These are phyloP conservation scores for Hylomyscus alleni DNA, from an alignment of 2,797 vertebrate genomes.

Conservation along the genomic window DNA sequence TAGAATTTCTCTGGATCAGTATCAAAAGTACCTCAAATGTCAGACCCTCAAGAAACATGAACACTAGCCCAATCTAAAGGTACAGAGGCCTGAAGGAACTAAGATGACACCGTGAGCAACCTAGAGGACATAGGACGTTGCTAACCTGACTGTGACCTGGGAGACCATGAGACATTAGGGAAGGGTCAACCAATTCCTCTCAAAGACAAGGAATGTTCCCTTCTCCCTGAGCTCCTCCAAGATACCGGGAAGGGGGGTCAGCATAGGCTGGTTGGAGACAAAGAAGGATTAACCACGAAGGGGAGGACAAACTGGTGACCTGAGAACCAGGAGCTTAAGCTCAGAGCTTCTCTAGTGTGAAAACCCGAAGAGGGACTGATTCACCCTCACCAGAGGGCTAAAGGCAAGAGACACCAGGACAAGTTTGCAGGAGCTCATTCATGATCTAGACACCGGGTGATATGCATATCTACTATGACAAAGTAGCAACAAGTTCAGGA, in stretches of 20 bases:
- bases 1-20: background rate
- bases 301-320: background rate
- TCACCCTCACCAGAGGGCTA: background rate
- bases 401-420: background rate
- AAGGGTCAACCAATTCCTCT: background rate
- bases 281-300: background rate
- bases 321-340: background rate
- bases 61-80: background rate
- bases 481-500: background rate
- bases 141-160: background rate
- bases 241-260: background rate
- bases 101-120: background rate
- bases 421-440: background rate
- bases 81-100: background rate
- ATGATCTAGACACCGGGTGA: background rate
- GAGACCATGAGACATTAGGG: background rate
- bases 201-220: background rate
- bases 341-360: background rate
- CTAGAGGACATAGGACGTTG: background rate
- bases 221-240: background rate
- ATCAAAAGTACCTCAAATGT: background rate
- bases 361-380: background rate
- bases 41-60: background rate
- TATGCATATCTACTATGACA: background rate
- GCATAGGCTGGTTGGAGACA: background rate